phyloP scores from a whole-genome alignment of 1,140 invertebrate species.

The Diprion similis region DNA sequence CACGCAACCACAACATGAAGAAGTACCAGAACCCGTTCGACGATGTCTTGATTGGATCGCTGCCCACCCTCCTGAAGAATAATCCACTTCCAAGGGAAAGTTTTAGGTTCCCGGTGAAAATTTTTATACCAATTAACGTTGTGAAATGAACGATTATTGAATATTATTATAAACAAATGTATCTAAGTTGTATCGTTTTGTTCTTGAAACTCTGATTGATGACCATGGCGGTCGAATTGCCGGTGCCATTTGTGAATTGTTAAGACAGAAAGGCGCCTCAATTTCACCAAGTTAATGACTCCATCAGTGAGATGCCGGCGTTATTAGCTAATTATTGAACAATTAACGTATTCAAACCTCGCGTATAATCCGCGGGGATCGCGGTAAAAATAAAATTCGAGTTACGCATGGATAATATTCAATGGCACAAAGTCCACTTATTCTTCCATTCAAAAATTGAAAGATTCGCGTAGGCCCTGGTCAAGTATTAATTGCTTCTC shows the following conservation, averaged over 20 bases:
- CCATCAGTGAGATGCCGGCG: too few species aligned
- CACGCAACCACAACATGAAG: conserved; percentile 38
- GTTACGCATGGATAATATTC: too few species aligned
- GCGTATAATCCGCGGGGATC: too few species aligned
- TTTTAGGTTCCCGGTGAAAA: not conserved
- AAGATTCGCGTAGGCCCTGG: too few species aligned
- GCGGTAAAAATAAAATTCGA: too few species aligned
- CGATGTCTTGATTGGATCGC: not conserved
- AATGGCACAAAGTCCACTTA: too few species aligned
- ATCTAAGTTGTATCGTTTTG: not conserved
- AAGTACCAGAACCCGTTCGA: not conserved
- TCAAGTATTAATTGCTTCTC: too few species aligned
- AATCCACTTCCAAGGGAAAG: not conserved
- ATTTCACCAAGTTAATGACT: too few species aligned
- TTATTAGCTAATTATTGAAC: too few species aligned
- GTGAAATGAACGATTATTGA: not conserved
- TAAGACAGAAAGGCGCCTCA: not conserved
- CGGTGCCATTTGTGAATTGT: not conserved
- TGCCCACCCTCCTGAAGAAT: not conserved
- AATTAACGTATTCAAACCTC: too few species aligned
- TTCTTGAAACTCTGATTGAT: not conserved
- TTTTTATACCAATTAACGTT: not conserved
- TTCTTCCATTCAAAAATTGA: too few species aligned
- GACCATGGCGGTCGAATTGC: not conserved
- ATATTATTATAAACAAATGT: not conserved